Percentiles rank a stretch among this genome's conserved stretches.
Conservation (phyloP, 1,140 invertebrate species). For the Cydia fagiglandana region DNA sequence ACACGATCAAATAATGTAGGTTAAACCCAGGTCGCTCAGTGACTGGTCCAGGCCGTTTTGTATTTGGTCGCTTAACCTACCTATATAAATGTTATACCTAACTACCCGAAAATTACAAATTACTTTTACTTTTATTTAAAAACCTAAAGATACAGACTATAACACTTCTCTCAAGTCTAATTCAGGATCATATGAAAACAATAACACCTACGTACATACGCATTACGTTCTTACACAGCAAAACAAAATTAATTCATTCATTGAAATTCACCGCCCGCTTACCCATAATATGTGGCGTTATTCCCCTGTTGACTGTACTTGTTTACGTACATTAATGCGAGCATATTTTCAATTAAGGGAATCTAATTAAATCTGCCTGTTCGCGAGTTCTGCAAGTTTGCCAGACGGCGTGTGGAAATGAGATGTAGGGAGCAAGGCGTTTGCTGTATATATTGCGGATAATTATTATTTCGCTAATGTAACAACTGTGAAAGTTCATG, state of each 20-base stretch:
- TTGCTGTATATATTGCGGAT: slow-evolving; percentile 4
- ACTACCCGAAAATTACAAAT: too few relatives aligned
- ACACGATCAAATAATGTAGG: too few relatives aligned
- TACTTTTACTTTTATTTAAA: too few relatives aligned
- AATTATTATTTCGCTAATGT: background rate
- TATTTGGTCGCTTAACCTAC: too few relatives aligned
- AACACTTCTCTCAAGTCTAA: too few relatives aligned
- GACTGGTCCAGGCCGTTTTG: too few relatives aligned
- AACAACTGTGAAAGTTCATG: background rate
- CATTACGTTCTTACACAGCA: background rate
- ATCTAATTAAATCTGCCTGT: slow-evolving; percentile 65
- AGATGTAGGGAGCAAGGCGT: slow-evolving; percentile 47
- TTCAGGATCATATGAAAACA: too few relatives aligned
- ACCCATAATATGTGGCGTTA: background rate
- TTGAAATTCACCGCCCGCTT: background rate
- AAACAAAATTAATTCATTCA: slow-evolving; percentile 8
- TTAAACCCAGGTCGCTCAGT: too few relatives aligned
- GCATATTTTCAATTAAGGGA: slow-evolving; percentile 62
- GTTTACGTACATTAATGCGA: slow-evolving; percentile 44
- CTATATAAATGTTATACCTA: too few relatives aligned
- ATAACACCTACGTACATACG: background rate
- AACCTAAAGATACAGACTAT: too few relatives aligned
- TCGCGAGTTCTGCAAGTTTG: slow-evolving; percentile 55
- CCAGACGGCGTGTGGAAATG: slow-evolving; percentile 43
- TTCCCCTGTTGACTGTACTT: background rate